Base-by-base conservation (phyloP, 2,888 invertebrate species). In the Cactoblastis cactorum region DNA sequence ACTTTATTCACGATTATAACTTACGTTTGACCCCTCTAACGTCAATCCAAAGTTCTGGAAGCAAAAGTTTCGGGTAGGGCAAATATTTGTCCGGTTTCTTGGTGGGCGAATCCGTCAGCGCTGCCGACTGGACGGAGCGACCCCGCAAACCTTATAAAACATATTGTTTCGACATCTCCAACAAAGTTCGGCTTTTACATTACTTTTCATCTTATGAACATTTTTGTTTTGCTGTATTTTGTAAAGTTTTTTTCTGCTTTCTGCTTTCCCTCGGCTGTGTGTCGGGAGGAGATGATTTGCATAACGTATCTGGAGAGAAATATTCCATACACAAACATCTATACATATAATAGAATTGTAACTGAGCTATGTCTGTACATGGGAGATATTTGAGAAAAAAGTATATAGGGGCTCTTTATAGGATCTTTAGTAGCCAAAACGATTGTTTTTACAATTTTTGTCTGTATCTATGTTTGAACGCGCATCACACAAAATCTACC, bases 91-190 rank as follows among this genome's bases (percentile, higher is more conserved):
- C 55, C 54, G 67, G 71, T 63, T 64, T 58, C 62, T 18, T 39
- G 59, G 62, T 64, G 57, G 59, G 53, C 58, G 54, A 59, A 61
- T 63, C 28, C 28, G 66, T 67, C 70, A 61, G 62, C 62, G 62
- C 52, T 43, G 55, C 51, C 46, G 52, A 56, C 58, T 43, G 49
- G 52, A 46, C 52, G 49, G 54, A 53, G 59, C 62, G 41, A 32
- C 60, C 66, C 62, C 69, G 57, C 64, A 64, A 73, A 67, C 70
- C 72, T 69, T 71, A 69, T 66, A 75, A 67, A 73, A 71, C 65
- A 71, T 75, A 72, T 74, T 74, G 71, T 73, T 75, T 69, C 67
- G 71, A 69, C 67, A 69, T 74, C 73, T 67, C 60, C 62, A 68
- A 64, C 53, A 57, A 56, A 65, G 59, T 62, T 56, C 46, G 49